These are phyloP conservation scores for Notothenia rossii DNA, from an alignment of 2,113 vertebrate genomes.

Conservation along the genomic window DNA sequence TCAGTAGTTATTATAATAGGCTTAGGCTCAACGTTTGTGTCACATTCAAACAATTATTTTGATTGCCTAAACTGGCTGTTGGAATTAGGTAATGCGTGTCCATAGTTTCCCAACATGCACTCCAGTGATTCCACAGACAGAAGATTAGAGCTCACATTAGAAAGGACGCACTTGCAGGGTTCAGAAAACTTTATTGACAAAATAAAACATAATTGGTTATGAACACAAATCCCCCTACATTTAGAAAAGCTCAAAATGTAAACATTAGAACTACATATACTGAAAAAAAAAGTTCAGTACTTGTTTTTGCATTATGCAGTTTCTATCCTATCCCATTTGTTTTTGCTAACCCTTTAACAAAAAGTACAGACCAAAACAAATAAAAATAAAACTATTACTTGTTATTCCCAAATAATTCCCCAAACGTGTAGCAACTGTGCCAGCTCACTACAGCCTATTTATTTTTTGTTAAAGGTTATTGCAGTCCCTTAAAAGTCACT, in stretches of 20 bases:
- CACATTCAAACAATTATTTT: too few relatives aligned
- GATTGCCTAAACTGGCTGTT: neutral
- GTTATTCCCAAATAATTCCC: too few relatives aligned
- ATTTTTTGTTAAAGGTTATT: too few relatives aligned
- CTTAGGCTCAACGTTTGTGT: neutral
- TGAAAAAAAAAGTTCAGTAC: neutral
- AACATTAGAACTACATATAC: neutral
- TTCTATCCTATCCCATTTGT: neutral
- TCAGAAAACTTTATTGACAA: slow-evolving; percentile 69
- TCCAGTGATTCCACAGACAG: neutral
- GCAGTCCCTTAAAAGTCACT: too few relatives aligned
- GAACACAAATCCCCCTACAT: neutral
- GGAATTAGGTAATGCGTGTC: neutral
- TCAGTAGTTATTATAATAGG: too few relatives aligned
- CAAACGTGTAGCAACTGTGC: neutral
- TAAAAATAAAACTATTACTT: too few relatives aligned
- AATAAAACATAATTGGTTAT: neutral
- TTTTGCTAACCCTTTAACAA: neutral
- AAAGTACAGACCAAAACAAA: neutral
- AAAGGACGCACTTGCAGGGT: neutral
- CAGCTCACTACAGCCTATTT: too few relatives aligned
- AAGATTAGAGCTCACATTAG: neutral
- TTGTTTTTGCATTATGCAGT: neutral
- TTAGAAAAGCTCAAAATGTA: neutral
- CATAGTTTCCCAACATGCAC: neutral